Conservation (phyloP, 2,113 vertebrate genomes). For the Chrysochloris asiatica region DNA sequence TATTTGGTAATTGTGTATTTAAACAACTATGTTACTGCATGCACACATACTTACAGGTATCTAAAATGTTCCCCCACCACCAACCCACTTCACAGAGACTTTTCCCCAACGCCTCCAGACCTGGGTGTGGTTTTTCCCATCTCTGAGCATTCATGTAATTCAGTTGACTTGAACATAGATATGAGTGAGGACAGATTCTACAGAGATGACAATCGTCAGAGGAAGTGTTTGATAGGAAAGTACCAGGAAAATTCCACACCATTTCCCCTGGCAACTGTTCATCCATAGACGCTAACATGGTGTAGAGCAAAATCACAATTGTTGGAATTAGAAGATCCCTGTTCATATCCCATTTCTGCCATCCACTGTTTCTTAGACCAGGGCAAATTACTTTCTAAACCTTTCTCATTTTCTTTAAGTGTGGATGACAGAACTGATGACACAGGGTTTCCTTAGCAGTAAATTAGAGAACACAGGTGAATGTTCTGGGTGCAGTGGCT, state of each 20-base stretch:
- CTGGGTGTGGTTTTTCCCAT: neutral
- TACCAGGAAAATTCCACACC: neutral
- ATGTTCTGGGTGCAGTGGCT: neutral
- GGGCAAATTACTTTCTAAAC: neutral
- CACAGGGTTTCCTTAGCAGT: neutral
- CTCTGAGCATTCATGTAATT: neutral
- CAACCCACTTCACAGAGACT: neutral
- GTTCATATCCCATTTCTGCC: neutral
- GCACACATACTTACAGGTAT: neutral
- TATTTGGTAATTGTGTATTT: neutral
- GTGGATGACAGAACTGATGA: neutral
- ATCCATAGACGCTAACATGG: neutral
- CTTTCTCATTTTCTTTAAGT: neutral
- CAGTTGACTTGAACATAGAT: neutral
- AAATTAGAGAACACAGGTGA: neutral
- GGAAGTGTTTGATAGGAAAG: neutral
- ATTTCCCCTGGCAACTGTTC: neutral
- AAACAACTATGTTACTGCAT: neutral
- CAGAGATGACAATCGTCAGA: neutral
- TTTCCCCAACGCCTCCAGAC: neutral
- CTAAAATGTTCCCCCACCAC: neutral
- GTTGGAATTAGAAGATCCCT: neutral
- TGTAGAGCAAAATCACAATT: neutral
- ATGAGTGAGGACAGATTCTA: no score
- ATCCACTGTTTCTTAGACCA: neutral